Percentiles rank a stretch among this genome's conserved stretches.
These are phyloP conservation scores for Auanema sp. DNA, from an alignment of 2,888 invertebrate genomes.

Conservation along the genomic window DNA sequence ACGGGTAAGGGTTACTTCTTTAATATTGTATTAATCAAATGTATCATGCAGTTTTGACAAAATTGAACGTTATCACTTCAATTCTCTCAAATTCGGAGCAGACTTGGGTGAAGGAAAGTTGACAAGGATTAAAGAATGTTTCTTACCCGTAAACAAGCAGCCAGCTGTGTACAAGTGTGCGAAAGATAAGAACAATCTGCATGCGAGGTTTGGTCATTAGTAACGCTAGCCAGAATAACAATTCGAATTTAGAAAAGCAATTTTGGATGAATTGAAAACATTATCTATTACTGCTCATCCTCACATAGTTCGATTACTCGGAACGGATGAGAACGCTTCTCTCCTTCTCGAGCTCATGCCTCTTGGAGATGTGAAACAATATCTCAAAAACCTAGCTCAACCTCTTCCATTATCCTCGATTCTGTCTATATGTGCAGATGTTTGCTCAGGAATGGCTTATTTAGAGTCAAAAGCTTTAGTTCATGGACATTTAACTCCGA, in stretches of 20 bases:
- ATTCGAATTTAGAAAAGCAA: constrained; percentile 36
- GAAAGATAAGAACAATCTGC: constrained; percentile 36
- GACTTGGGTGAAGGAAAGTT: constrained; percentile 57
- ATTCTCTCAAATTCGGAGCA: constrained; percentile 30
- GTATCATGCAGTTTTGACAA: constrained; percentile 14
- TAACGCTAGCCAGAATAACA: constrained; percentile 11
- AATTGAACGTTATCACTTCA: constrained; percentile 4
- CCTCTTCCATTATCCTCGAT: constrained; percentile 29
- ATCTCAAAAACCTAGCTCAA: constrained; percentile 24
- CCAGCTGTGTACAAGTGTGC: constrained; percentile 38
- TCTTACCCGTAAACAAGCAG: constrained; percentile 22
- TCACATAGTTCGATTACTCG: constrained; percentile 32
- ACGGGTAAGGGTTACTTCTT: not conserved
- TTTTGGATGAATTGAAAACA: constrained; percentile 42
- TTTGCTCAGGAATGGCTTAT: constrained; percentile 43
- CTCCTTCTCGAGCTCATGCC: constrained; percentile 41
- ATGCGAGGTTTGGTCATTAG: constrained; percentile 25
- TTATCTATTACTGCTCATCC: constrained; percentile 42
- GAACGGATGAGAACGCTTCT: constrained; percentile 39
- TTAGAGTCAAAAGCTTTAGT: constrained; percentile 48
- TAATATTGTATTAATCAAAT: not conserved
- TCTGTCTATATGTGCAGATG: constrained; percentile 38
- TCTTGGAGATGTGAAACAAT: constrained; percentile 34
- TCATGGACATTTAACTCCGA: constrained; percentile 54
- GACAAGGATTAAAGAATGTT: constrained; percentile 46